Conservation (phyloP, 2,888 invertebrate species). For the Atethmia centrago region DNA sequence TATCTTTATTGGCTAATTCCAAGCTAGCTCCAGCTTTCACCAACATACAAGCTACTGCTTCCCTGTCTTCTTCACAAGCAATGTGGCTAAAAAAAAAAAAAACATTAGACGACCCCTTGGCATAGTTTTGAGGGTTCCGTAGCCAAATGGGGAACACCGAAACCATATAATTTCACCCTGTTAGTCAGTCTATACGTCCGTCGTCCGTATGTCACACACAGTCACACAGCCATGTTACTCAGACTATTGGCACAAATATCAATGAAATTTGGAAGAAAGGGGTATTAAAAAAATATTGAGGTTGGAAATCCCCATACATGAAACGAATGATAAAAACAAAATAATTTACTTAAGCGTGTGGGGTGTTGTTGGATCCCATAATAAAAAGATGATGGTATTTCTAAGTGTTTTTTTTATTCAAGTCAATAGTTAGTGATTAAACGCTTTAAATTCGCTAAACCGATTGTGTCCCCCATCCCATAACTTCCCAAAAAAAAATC, state of each 20-base stretch:
- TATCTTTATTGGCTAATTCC: conserved; percentile 91
- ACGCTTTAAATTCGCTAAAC: too few species aligned
- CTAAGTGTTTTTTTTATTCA: too few species aligned
- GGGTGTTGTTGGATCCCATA: too few species aligned
- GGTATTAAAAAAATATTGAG: too few species aligned
- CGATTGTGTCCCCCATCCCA: too few species aligned
- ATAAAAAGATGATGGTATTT: too few species aligned
- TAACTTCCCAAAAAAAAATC: too few species aligned
- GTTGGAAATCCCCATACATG: too few species aligned
- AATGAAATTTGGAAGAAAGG: background rate
- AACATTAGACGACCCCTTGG: background rate
- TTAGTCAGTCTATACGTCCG: background rate
- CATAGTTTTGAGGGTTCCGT: background rate
- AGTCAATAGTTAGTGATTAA: too few species aligned
- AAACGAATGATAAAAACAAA: too few species aligned
- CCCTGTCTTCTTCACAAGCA: conserved; percentile 95
- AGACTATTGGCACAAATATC: background rate
- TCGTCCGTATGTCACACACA: background rate
- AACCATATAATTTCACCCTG: background rate
- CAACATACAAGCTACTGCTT: conserved; percentile 92
- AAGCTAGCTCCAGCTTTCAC: conserved; percentile 92
- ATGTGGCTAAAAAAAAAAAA: conserved; percentile 91
- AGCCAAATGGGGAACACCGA: background rate
- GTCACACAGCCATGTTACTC: background rate
- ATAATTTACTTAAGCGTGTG: too few species aligned